A percentile compares a stretch with the other conserved stretches of the same genome.
These are phyloP conservation scores for Drosophila lini DNA, from an alignment of 1,140 invertebrate species.

Conservation along the genomic window DNA sequence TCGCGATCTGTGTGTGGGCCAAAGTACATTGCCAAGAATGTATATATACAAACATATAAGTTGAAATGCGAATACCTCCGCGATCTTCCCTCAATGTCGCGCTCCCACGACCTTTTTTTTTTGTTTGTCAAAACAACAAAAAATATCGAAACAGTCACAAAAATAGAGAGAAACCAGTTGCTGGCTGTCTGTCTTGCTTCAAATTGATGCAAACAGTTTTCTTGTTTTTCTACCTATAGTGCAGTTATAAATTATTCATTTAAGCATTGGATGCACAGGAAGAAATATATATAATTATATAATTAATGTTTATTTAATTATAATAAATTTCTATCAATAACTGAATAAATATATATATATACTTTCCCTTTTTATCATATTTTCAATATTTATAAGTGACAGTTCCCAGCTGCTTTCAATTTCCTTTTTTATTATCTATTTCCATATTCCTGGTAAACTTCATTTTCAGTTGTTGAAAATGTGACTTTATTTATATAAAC, in stretches of 20 bases:
- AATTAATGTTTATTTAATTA: too few relatives aligned
- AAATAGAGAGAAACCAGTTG: conserved; percentile 42
- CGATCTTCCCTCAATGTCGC: conserved; percentile 61
- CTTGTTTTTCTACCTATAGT: conserved; percentile 4
- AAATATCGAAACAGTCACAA: conserved; percentile 25
- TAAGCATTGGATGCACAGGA: neutral
- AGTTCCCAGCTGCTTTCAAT: neutral
- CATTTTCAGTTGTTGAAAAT: neutral
- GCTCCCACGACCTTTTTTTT: conserved; percentile 68
- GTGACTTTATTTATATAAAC: neutral
- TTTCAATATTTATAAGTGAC: neutral
- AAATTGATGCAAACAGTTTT: conserved; percentile 30
- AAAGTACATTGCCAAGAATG: conserved; percentile 40
- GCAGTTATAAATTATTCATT: conserved; percentile 45
- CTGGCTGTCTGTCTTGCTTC: neutral
- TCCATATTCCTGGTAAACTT: neutral
- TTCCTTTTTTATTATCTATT: neutral
- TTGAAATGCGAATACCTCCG: conserved; percentile 11
- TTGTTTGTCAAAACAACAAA: neutral
- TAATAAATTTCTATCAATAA: too few relatives aligned
- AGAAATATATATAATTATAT: neutral
- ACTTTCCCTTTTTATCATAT: neutral
- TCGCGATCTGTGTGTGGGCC: conserved; percentile 33
- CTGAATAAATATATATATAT: too few relatives aligned
- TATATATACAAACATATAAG: neutral